Percentiles rank a stretch among this genome's conserved stretches.
Conservation (phyloP, 2,797 vertebrate species). For the Hemitrygon akajei region DNA sequence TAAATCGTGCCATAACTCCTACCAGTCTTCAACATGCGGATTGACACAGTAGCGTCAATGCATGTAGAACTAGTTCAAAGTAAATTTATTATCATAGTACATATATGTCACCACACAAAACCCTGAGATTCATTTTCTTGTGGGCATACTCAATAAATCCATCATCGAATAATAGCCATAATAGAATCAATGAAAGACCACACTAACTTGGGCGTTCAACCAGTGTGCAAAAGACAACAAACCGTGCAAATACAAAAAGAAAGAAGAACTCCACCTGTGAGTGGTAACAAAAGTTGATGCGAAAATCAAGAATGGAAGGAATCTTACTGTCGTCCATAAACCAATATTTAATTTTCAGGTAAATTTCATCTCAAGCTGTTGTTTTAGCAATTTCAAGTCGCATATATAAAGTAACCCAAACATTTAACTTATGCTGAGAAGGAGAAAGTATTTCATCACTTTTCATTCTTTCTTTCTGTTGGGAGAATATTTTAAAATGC, state of each 20-base stretch:
- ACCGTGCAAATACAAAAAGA: too few relatives aligned
- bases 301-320: neutral
- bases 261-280: neutral
- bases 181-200: too few relatives aligned
- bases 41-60: neutral
- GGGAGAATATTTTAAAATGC: neutral
- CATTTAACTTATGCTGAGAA: constrained; percentile 1
- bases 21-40: neutral
- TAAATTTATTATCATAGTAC: too few relatives aligned
- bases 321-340: neutral
- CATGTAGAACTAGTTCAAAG: neutral
- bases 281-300: neutral
- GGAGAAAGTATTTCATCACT: neutral
- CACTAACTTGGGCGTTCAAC: too few relatives aligned
- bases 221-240: too few relatives aligned
- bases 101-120: too few relatives aligned
- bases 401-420: neutral
- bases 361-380: neutral
- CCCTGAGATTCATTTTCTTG: too few relatives aligned
- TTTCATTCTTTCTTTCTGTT: neutral
- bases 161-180: too few relatives aligned
- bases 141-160: too few relatives aligned
- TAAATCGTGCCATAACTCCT: neutral
- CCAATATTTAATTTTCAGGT: neutral
- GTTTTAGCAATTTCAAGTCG: neutral